phyloP scores from a whole-genome alignment of 2,888 invertebrate species.

The Andrena trimmerana region DNA sequence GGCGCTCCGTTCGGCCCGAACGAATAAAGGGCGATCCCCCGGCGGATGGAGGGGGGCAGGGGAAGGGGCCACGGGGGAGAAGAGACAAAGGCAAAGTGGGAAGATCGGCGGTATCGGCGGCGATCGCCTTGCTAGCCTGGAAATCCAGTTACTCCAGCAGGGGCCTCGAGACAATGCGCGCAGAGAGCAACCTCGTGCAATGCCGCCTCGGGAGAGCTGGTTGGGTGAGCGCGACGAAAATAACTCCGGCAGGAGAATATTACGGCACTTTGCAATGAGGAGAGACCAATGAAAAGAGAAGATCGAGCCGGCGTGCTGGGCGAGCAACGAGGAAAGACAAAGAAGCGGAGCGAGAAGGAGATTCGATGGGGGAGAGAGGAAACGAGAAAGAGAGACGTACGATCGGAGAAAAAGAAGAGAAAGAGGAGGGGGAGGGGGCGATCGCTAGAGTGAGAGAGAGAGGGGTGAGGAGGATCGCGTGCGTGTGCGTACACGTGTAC shows the following conservation, averaged over 20 bases:
- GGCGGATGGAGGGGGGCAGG: neutral
- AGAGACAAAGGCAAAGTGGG: constrained; percentile 51
- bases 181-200: constrained; percentile 65
- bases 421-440: constrained; percentile 1
- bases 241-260: constrained; percentile 76
- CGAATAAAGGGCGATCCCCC: neutral
- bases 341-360: constrained; percentile 24
- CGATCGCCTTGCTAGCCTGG: constrained; percentile 72
- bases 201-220: constrained; percentile 71
- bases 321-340: constrained; percentile 28
- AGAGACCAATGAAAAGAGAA: constrained; percentile 59
- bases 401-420: constrained; percentile 16
- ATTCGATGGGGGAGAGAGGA: neutral
- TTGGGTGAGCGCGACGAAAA: constrained; percentile 74
- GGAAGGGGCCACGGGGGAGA: neutral
- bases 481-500: neutral
- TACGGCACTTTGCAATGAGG: constrained; percentile 75
- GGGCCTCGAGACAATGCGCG: constrained; percentile 68
- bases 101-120: constrained; percentile 57
- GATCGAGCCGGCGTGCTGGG: constrained; percentile 17
- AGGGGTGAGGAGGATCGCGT: constrained; percentile 24
- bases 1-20: neutral
- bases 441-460: neutral
- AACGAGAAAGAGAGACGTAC: constrained; percentile 11
- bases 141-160: constrained; percentile 72